Percentiles rank a stretch among this genome's conserved stretches.
Conservation (phyloP, 2,113 vertebrate genomes). For the Heterotis niloticus region DNA sequence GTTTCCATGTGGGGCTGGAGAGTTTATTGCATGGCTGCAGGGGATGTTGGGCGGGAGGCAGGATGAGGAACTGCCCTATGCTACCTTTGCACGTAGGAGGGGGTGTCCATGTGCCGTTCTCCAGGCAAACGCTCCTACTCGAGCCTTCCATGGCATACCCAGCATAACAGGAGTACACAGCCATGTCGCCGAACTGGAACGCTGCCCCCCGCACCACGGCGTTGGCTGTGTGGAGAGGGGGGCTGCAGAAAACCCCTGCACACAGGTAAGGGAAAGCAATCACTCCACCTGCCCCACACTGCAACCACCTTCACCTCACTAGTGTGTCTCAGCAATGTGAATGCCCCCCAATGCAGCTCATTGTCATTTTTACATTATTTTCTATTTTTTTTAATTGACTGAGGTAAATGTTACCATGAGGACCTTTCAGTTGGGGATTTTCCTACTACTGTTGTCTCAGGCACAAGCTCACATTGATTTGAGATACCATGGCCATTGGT, state of each 20-base stretch:
- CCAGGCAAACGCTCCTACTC: conserved; percentile 81
- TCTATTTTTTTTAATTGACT: too few relatives aligned
- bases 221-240: conserved; percentile 76
- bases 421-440: neutral
- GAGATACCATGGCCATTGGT: too few relatives aligned
- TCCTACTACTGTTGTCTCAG: neutral
- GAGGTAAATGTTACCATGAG: too few relatives aligned
- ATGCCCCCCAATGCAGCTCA: too few relatives aligned
- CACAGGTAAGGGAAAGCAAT: conserved; percentile 58
- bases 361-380: too few relatives aligned
- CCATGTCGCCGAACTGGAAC: conserved; percentile 88
- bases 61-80: conserved; percentile 1
- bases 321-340: too few relatives aligned
- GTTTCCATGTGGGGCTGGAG: neutral
- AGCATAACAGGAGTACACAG: conserved; percentile 88
- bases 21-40: neutral
- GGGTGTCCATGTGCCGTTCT: conserved; percentile 89
- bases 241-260: conserved; percentile 88
- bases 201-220: conserved; percentile 79
- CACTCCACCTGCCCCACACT: neutral
- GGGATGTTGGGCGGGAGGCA: neutral
- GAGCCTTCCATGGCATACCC: conserved; percentile 88
- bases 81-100: conserved; percentile 89
- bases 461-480: too few relatives aligned
- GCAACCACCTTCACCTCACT: too few relatives aligned